Conservation (phyloP, 2,113 vertebrate genomes). For the Pelvicachromis taeniatus region DNA sequence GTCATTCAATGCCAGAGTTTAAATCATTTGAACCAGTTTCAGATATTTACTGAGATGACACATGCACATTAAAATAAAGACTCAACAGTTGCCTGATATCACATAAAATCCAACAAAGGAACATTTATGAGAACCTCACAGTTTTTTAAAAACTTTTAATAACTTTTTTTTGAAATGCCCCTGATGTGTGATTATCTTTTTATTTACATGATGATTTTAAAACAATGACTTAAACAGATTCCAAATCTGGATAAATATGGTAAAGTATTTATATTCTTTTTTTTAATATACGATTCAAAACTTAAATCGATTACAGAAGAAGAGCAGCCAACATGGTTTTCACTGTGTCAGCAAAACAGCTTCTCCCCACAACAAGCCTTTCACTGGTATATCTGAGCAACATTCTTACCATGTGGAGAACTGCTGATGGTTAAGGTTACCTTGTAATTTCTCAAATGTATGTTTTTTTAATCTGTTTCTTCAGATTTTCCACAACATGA, state of each 20-base stretch:
- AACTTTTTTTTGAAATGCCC: no score
- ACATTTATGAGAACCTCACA: no score
- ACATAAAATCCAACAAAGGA: no score
- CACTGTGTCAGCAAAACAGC: rapidly evolving
- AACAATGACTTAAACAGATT: not conserved
- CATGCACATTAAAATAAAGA: no score
- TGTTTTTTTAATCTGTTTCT: not conserved
- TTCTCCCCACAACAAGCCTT: not conserved
- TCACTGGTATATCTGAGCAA: not conserved
- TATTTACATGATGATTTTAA: not conserved
- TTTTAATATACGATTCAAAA: not conserved
- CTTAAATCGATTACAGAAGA: not conserved
- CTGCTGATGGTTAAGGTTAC: not conserved
- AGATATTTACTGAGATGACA: no score
- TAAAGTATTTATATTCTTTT: not conserved
- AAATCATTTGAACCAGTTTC: no score
- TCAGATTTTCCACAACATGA: not conserved
- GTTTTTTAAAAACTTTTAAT: no score
- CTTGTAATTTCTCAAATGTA: not conserved
- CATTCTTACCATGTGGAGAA: not conserved
- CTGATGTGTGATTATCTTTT: no score
- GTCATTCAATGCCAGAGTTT: no score
- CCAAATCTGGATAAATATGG: rapidly evolving
- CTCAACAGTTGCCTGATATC: no score
- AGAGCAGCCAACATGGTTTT: not conserved